phyloP scores from a whole-genome alignment of 1,140 invertebrate species.

The Pogonomyrmex californicus region DNA sequence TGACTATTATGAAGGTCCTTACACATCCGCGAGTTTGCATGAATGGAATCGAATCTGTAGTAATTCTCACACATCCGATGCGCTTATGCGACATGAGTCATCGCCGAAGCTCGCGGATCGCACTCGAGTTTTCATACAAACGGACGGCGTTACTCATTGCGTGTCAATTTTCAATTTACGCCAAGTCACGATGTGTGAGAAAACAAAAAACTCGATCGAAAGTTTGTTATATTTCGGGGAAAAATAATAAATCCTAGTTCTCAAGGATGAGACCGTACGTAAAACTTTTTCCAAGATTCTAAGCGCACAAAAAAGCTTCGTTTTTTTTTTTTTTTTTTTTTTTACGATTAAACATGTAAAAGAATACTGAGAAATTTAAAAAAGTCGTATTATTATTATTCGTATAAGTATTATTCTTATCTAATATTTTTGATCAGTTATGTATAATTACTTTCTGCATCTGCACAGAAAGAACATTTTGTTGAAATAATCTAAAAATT shows the following conservation, averaged over 20 bases:
- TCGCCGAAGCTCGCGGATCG: neutral
- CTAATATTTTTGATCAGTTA: too few relatives aligned
- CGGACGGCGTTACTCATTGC: neutral
- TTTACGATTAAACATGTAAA: neutral
- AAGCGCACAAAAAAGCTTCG: too few relatives aligned
- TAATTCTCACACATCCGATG: conserved; percentile 46
- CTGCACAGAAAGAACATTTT: too few relatives aligned
- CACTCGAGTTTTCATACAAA: conserved; percentile 31
- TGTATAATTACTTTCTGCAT: too few relatives aligned
- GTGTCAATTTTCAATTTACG: neutral
- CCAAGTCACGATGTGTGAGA: conserved; percentile 14
- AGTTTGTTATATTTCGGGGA: conserved; percentile 15
- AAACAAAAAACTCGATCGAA: neutral
- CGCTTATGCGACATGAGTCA: conserved; percentile 32
- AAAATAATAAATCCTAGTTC: neutral
- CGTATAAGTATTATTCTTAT: neutral
- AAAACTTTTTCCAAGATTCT: neutral
- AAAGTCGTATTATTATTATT: neutral
- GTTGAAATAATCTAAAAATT: too few relatives aligned
- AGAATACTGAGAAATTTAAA: neutral
- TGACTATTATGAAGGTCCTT: neutral
- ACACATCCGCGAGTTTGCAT: conserved; percentile 5
- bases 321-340: neutral
- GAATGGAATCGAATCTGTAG: conserved; percentile 56
- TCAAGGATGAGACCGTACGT: neutral